Conservation (phyloP, 2,888 invertebrate genomes). For the Perizoma affinitatum region DNA sequence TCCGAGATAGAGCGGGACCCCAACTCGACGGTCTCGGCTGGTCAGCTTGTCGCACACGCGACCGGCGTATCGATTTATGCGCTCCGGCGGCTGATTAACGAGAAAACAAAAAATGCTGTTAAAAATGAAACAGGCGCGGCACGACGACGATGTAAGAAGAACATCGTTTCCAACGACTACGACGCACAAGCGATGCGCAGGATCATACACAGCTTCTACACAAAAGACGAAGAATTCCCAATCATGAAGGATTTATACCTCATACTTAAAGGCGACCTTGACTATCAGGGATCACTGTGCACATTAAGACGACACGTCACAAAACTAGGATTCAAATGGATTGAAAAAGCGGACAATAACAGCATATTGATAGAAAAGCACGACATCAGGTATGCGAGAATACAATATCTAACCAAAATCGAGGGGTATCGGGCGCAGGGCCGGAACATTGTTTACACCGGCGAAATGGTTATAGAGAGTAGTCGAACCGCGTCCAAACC, state of each 20-base stretch:
- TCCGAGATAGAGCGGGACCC: constrained; percentile 48
- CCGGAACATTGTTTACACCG: constrained; percentile 47
- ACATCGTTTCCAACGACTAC: constrained; percentile 42
- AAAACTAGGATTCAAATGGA: constrained; percentile 49
- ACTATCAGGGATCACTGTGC: constrained; percentile 48
- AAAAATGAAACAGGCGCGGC: constrained; percentile 40
- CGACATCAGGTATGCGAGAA: constrained; percentile 44
- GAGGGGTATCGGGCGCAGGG: constrained; percentile 44
- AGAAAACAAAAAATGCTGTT: constrained; percentile 35
- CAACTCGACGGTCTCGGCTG: constrained; percentile 48
- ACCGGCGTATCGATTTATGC: constrained; percentile 50
- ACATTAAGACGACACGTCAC: constrained; percentile 46
- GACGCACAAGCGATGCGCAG: constrained; percentile 46
- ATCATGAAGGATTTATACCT: constrained; percentile 48
- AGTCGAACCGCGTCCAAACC: constrained; percentile 46
- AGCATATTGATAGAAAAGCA: constrained; percentile 49
- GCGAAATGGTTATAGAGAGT: constrained; percentile 45
- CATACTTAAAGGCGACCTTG: constrained; percentile 47
- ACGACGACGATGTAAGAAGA: constrained; percentile 41
- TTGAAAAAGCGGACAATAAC: constrained; percentile 47
- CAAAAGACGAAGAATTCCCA: constrained; percentile 47
- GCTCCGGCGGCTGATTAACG: constrained; percentile 43
- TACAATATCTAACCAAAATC: constrained; percentile 48
- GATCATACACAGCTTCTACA: constrained; percentile 49
- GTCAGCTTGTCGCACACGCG: constrained; percentile 48